Evolutionary conservation across 1,140 invertebrate species (phyloP), one percentile per base, ranked within the genome.

Genomic region (Trichomalopsis sarcophagae): DNA sequence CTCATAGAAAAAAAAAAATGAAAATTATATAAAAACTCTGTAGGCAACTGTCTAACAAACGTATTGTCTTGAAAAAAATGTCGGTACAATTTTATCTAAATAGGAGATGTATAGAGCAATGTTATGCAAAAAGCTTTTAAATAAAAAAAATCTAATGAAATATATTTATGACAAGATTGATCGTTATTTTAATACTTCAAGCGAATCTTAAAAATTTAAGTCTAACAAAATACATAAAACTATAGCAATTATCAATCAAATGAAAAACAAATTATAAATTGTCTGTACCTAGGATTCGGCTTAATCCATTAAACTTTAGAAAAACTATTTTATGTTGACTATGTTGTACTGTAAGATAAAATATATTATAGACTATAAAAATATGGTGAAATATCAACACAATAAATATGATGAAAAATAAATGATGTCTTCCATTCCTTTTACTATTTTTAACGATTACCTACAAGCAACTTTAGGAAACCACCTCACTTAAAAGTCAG

Each of bases 121-220:
- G 87, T 91, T 91, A 89, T 91, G 84, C 86, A 89, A 91, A 88
- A 91, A 89, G 89, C 90, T 92, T 91, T 86, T 84, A 92, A 92
- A 91, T 90, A 90, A 91, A 85, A 68, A 69, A 92, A 91, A 86
- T 90, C 87, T 91, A 90, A 90, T 89, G 89, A 89, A 90, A 87
- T 91, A 91, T 89, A 89, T 86, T 88, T 86, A 86, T 82, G 85
- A 85, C 82, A 73, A 78, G 78, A 84, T 86, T 82, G 69, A 86
- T 84, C 62, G 23, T 86, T 87, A 85, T 87, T 87, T 87, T 86
- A 86, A 84, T 86, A 86, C 82, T 86, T 84, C 68, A 23, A 66
- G 74, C 14, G 75, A 86, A 81, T 86, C 62, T 82, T 74, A 73
- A 80, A 76, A 86, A 69, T 75, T 81, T 81, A 84, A 84, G 71